Percentiles rank a stretch among this genome's conserved stretches.
phyloP scores from a whole-genome alignment of 2,113 vertebrate species.

The Oxygymnocypris stewartii region DNA sequence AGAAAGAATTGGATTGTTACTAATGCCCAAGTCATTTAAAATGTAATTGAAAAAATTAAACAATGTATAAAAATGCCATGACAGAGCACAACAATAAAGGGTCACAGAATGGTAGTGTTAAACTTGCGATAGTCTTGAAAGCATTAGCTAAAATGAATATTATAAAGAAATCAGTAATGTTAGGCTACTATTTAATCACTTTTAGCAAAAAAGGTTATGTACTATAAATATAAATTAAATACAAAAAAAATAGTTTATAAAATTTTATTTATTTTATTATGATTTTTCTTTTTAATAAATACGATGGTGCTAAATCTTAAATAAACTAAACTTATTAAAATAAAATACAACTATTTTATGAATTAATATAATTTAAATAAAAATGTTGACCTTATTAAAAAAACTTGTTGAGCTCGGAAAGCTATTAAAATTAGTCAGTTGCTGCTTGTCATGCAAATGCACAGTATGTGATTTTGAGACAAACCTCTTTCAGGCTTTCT shows the following conservation, averaged over 20 bases:
- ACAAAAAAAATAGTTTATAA: no score
- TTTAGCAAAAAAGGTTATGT: background rate
- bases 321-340: background rate
- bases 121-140: background rate
- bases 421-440: background rate
- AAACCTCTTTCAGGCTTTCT: conserved; percentile 92
- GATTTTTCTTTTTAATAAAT: no score
- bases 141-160: background rate
- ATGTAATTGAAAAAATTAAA: background rate
- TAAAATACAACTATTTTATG: background rate
- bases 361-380: background rate
- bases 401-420: background rate
- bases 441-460: background rate
- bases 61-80: background rate
- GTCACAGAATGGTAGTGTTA: background rate
- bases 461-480: conserved; percentile 40
- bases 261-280: no score
- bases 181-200: background rate
- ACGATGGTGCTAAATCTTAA: background rate
- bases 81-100: background rate
- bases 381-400: background rate
- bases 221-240: background rate
- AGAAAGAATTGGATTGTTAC: background rate
- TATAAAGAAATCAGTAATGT: background rate
- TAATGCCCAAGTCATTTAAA: background rate